Evolutionary conservation across 2,888 invertebrate genomes (phyloP).

Genomic region (Yponomeuta cagnagella): DNA sequence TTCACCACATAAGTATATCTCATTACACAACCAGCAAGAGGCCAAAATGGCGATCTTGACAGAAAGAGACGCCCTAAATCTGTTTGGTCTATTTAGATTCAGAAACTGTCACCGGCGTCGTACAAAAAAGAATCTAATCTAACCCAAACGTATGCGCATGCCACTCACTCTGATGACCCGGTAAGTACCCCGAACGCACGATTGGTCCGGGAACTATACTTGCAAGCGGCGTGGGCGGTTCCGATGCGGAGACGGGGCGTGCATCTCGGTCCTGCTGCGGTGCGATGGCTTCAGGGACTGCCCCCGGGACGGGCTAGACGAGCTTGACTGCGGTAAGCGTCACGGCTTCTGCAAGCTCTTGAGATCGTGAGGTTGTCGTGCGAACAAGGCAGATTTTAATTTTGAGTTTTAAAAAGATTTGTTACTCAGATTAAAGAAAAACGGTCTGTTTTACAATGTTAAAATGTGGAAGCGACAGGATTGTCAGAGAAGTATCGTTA

Average conservation of each 20-base stretch:
- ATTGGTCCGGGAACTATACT: constrained; percentile 54
- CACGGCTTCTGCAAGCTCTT: not conserved
- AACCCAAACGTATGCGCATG: constrained; percentile 33
- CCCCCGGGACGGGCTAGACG: constrained; percentile 78
- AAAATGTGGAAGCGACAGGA: no score
- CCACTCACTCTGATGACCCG: constrained; percentile 35
- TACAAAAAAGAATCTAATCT: not conserved
- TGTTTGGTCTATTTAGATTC: not conserved
- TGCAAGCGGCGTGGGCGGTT: constrained; percentile 75
- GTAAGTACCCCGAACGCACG: constrained; percentile 50
- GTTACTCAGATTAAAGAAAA: no score
- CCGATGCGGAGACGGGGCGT: constrained; percentile 83
- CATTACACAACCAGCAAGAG: no score
- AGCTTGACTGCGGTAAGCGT: constrained; percentile 78
- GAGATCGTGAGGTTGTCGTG: not conserved
- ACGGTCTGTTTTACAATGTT: no score
- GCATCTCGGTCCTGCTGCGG: constrained; percentile 80
- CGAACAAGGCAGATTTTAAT: no score
- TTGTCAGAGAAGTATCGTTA: no score
- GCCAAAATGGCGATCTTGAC: no score
- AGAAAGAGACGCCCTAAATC: no score
- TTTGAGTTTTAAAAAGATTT: no score
- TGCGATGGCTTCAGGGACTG: constrained; percentile 87
- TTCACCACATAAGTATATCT: no score
- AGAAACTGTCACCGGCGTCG: not conserved